Base-by-base conservation (phyloP, 2,113 vertebrate genomes). In the Dipodomys ordii region DNA sequence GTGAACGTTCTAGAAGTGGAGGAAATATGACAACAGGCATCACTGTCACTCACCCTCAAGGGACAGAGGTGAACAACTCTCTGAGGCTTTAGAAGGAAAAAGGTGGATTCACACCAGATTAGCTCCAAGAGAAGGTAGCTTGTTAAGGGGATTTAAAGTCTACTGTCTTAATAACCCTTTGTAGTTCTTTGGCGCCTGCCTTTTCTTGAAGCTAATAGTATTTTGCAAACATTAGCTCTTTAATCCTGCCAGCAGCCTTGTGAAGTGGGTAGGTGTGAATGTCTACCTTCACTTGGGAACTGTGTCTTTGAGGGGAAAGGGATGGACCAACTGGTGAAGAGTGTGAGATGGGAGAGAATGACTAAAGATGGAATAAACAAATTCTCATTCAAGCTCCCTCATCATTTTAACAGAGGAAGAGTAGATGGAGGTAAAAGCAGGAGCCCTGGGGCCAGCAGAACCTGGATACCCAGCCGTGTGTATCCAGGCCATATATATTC, bases 191-290 rank as follows among this genome's bases (percentile, higher is more conserved):
- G 96, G 96, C 91, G 60, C 94, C 96, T 96, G 96, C 23, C 95
- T 96, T 96, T 97, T 95, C 93, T 96, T 95, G 86, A 96, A 96
- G 96, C 96, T 96, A 95, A 96, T 94, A 96, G 96, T 97, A 86
- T 96, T 96, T 97, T 96, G 96, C 94, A 97, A 96, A 97, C 96
- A 95, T 96, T 92, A 97, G 88, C 94, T 96, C 94, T 96, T 97
- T 96, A 97, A 96, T 97, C 95, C 95, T 74, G 7, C 44, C 72
- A 96, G 83, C 67, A 96, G 88, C 57, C 95, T 88, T 97, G 83
- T 96, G 93, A 97, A 97, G 96, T 95, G 94, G 93, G 83, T 96
- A 96, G 94, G 69, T 96, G 68, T 96, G 64, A 92, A 82, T 76
- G 35, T 95, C 92, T 96, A 91, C 93, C 90, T 85, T 25, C 39